phyloP scores from a whole-genome alignment of 2,888 invertebrate species.

The Xylota segnis region DNA sequence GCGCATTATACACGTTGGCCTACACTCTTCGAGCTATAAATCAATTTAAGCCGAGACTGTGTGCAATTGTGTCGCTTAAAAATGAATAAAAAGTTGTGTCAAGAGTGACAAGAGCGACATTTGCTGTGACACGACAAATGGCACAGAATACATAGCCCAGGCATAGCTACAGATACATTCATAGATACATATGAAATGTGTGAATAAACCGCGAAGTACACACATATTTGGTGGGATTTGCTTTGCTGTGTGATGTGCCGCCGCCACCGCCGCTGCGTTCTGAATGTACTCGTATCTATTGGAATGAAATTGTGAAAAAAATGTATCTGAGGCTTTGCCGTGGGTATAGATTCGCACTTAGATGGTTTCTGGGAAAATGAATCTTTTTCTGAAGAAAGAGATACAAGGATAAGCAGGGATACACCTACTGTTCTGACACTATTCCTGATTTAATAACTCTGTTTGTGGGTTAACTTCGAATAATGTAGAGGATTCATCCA shows the following conservation, averaged over 20 bases:
- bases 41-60: not conserved
- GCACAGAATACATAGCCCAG: not conserved
- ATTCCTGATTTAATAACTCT: too few relatives aligned
- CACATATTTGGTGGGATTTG: not conserved
- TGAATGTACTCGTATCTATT: not conserved
- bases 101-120: constrained; percentile 4
- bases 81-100: constrained; percentile 4
- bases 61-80: constrained; percentile 5
- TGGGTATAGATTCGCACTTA: too few relatives aligned
- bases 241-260: constrained; percentile 1
- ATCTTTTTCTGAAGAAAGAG: too few relatives aligned
- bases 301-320: too few relatives aligned
- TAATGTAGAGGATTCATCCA: too few relatives aligned
- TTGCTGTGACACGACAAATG: not conserved
- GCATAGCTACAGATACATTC: too few relatives aligned
- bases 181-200: not conserved
- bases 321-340: too few relatives aligned
- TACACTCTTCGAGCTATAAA: not conserved
- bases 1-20: not conserved
- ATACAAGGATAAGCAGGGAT: too few relatives aligned
- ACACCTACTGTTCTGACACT: too few relatives aligned
- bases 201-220: constrained; percentile 5
- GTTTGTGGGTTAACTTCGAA: too few relatives aligned
- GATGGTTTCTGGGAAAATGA: too few relatives aligned
- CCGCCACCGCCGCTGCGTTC: not conserved